These are phyloP conservation scores for Pristiophorus japonicus DNA, from an alignment of 2,113 vertebrate genomes.

Conservation along the genomic window DNA sequence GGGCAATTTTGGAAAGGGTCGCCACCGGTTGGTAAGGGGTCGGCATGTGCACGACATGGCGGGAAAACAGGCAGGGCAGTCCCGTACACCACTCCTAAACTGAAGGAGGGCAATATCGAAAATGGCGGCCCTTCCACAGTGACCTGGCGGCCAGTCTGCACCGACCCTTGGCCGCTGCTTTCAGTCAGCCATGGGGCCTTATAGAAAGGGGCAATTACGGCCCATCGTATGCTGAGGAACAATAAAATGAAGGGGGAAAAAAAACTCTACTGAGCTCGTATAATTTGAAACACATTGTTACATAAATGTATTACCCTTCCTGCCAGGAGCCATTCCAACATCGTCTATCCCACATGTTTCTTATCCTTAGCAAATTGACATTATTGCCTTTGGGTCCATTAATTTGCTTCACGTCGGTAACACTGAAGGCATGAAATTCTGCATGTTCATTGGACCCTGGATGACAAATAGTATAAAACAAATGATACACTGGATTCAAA, in stretches of 20 bases:
- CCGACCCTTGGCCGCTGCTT: no score
- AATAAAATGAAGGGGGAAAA: background rate
- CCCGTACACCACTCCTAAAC: no score
- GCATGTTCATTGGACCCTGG: conserved; percentile 66
- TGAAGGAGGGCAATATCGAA: no score
- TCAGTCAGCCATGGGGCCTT: no score
- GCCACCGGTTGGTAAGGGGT: no score
- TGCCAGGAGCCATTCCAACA: conserved; percentile 79
- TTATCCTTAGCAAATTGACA: conserved; percentile 69
- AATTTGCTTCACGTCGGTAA: conserved; percentile 70
- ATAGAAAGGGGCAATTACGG: no score
- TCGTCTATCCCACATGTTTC: conserved; percentile 87
- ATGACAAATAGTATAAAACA: background rate
- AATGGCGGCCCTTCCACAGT: no score
- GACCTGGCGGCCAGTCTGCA: no score
- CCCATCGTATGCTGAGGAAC: background rate
- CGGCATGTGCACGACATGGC: no score
- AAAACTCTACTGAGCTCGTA: background rate
- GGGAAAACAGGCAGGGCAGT: no score
- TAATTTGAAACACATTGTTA: background rate
- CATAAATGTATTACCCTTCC: conserved; percentile 57
- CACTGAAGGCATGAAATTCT: conserved; percentile 79
- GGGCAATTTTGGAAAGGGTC: no score
- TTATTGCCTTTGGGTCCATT: conserved; percentile 50
- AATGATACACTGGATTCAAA: background rate